phyloP scores from a whole-genome alignment of 2,113 vertebrate genomes.

The Dicentrarchus labrax region DNA sequence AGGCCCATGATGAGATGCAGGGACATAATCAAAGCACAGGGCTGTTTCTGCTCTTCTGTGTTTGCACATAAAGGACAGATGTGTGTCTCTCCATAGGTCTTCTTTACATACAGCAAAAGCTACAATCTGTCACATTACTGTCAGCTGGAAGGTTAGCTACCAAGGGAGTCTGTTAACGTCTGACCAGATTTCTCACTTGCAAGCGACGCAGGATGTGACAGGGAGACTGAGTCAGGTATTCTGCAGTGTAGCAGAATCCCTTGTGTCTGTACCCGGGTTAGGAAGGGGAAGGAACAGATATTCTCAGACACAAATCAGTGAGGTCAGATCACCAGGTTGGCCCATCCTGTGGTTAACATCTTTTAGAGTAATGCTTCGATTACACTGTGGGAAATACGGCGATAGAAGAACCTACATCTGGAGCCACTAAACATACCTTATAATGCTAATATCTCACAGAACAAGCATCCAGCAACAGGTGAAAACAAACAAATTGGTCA shows the following conservation, averaged over 20 bases:
- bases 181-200: background rate
- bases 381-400: background rate
- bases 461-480: too few relatives aligned
- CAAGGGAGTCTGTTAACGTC: background rate
- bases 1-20: too few relatives aligned
- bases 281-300: background rate
- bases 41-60: background rate
- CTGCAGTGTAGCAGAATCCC: background rate
- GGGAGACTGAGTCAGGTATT: background rate
- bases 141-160: background rate
- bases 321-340: background rate
- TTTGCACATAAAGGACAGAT: background rate
- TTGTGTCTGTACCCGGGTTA: background rate
- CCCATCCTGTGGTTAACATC: background rate
- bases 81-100: background rate
- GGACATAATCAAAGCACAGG: background rate
- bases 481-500: too few relatives aligned
- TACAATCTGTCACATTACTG: background rate
- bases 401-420: too few relatives aligned
- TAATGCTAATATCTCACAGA: too few relatives aligned
- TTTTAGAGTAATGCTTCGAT: background rate
- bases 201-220: background rate
- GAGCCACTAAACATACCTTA: too few relatives aligned
- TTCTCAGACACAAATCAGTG: background rate
- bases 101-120: background rate